Evolutionary conservation across 2,888 invertebrate genomes (phyloP), one percentile per base, ranked within the genome.

Genomic region (Pocota personata): DNA sequence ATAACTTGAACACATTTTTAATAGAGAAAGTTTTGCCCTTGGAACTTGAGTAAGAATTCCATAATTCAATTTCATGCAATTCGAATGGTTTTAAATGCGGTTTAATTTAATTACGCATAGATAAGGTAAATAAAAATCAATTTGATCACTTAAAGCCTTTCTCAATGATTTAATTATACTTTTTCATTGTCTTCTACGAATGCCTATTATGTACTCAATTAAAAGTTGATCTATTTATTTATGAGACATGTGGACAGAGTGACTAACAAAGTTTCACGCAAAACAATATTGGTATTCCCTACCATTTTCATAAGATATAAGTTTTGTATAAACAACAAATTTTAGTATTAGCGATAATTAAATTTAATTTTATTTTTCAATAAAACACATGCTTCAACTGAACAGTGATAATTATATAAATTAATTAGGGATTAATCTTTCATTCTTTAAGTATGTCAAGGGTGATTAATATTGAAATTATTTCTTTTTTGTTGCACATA

Each of bases 21-120:
- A n/a, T 35, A 7, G 12, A 64, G 50, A 67, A 69, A 69, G 55
- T 21, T 27, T n/a, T 43, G 30, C 40, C 69, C 55, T 55, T 69
- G 69, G 24, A 43, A 55, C 1, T 55, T 1, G 12, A 7, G n/a
- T n/a, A 12, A 55, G 21, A 55, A 55, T 37, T 52, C 16, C 12
- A 40, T 52, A n/a, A 40, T 16, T 37, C 7, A 19, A 12, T 57
- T n/a, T 57, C 35, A 12, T 35, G 35, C 19, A 12, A 57, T 57
- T 27, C 10, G 24, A 14, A 35, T 21, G 30, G 2, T 32, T 32
- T 40, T 43, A 48, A 35, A 35, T 12, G 19, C 2, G 21, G 6
- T 21, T 24, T 55, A 14, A 55, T 40, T 55, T 43, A 37, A 30
- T 30, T 43, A 40, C 27, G 37, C 52, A 27, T 35, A 24, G 37